phyloP scores from a whole-genome alignment of 1,140 invertebrate species.

The Adoxophyes honmai region DNA sequence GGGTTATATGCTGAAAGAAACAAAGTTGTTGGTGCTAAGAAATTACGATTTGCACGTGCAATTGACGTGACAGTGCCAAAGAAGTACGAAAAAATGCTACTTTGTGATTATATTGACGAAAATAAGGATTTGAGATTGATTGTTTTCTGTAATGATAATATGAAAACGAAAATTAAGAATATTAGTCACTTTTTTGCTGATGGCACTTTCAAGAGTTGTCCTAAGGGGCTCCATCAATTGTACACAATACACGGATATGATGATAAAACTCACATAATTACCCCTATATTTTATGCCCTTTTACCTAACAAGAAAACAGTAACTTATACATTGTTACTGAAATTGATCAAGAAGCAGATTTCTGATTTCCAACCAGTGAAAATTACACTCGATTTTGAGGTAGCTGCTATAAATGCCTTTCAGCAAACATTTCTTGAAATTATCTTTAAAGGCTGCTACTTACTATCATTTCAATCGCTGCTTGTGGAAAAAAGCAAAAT shows the following conservation, averaged over 20 bases:
- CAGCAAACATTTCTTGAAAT: not conserved
- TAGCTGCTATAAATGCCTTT: slow-evolving; percentile 6
- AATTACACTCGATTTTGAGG: not conserved
- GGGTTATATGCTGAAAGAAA: not conserved
- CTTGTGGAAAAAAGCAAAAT: slow-evolving; percentile 1
- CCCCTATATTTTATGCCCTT: not conserved
- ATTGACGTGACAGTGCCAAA: not conserved
- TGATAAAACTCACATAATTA: not conserved
- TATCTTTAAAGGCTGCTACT: not conserved
- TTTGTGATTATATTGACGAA: not conserved
- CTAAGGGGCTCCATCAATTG: not conserved
- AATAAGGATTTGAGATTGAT: not conserved
- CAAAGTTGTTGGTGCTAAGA: not conserved
- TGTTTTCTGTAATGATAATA: not conserved
- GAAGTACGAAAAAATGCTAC: not conserved
- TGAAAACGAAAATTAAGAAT: not conserved
- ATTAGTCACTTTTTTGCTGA: not conserved
- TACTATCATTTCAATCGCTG: not conserved
- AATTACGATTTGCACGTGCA: not conserved
- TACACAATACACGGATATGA: not conserved
- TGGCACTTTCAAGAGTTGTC: not conserved
- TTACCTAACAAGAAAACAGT: not conserved
- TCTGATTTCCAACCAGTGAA: not conserved
- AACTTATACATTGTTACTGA: not conserved
- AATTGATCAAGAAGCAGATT: not conserved